phyloP scores from a whole-genome alignment of 2,797 vertebrate genomes.

The Sardinella longiceps region DNA sequence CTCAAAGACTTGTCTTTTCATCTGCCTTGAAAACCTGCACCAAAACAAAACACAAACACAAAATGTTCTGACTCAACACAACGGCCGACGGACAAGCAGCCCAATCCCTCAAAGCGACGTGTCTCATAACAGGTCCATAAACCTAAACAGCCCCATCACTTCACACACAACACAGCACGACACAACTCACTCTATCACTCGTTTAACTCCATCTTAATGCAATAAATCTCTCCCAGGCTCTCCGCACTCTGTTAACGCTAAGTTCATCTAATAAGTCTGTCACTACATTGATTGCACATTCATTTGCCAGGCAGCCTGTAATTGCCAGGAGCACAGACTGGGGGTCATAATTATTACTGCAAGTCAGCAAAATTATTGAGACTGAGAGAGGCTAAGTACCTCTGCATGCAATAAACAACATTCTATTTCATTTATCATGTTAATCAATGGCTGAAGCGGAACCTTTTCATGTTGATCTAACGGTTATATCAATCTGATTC shows the following conservation, averaged over 20 bases:
- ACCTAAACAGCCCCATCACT: not conserved
- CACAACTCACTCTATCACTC: not conserved
- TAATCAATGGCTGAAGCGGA: not conserved
- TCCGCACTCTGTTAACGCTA: not conserved
- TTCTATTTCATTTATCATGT: slow-evolving; percentile 5
- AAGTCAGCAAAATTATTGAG: not conserved
- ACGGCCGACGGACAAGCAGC: not conserved
- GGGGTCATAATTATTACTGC: not conserved
- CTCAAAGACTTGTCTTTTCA: not conserved
- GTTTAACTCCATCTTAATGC: not conserved
- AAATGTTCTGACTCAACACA: not conserved
- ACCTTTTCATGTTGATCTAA: not conserved
- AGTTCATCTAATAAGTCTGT: not conserved
- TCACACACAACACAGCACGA: not conserved
- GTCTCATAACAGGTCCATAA: not conserved
- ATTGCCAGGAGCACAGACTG: not conserved
- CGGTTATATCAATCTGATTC: slow-evolving; percentile 23
- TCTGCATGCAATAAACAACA: not conserved
- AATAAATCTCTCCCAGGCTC: not conserved
- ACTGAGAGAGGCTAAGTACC: not conserved
- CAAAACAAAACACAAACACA: too few species aligned
- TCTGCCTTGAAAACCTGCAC: not conserved
- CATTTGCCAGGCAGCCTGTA: not conserved
- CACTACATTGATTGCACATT: not conserved
- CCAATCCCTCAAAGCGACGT: not conserved